Percentiles rank a stretch among this genome's conserved stretches.
Evolutionary conservation across 2,888 invertebrate genomes (phyloP).

Genomic region (Empis livida): DNA sequence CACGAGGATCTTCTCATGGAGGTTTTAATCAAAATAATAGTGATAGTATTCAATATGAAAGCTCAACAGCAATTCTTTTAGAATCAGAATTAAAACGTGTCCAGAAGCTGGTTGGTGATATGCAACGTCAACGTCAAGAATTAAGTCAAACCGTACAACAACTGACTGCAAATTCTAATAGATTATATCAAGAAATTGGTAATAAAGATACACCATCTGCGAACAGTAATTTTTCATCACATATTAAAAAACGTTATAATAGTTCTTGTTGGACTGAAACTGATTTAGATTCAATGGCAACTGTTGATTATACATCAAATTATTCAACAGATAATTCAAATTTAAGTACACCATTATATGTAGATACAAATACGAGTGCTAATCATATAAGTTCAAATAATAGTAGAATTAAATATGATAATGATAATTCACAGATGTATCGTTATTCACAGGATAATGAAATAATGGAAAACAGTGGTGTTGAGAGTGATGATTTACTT

Average conservation of each 20-base stretch:
- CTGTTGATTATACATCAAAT: conserved; percentile 54
- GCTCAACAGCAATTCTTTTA: conserved; percentile 50
- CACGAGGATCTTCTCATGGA: conserved; percentile 25
- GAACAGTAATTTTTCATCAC: conserved; percentile 17
- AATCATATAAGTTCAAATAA: conserved; percentile 19
- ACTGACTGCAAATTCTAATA: conserved; percentile 68
- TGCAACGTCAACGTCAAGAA: conserved; percentile 75
- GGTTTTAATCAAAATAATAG: conserved; percentile 6
- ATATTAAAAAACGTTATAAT: conserved; percentile 44
- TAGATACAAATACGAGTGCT: conserved; percentile 42
- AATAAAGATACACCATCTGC: conserved; percentile 27
- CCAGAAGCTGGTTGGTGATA: conserved; percentile 70
- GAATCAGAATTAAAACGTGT: conserved; percentile 73
- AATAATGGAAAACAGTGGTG: conserved; percentile 30
- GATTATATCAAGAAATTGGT: conserved; percentile 48
- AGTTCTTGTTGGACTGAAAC: conserved; percentile 74
- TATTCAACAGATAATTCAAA: conserved; percentile 24
- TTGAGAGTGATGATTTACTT: conserved; percentile 33
- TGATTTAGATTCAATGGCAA: conserved; percentile 71
- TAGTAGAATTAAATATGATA: conserved; percentile 25
- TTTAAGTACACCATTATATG: conserved; percentile 49
- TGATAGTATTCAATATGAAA: conserved; percentile 37
- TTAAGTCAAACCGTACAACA: conserved; percentile 75
- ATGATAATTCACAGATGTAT: conserved; percentile 16
- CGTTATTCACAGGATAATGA: conserved; percentile 27